These are phyloP conservation scores for Muscicapa adusta DNA, from an alignment of 2,113 vertebrate species.

Conservation along the genomic window DNA sequence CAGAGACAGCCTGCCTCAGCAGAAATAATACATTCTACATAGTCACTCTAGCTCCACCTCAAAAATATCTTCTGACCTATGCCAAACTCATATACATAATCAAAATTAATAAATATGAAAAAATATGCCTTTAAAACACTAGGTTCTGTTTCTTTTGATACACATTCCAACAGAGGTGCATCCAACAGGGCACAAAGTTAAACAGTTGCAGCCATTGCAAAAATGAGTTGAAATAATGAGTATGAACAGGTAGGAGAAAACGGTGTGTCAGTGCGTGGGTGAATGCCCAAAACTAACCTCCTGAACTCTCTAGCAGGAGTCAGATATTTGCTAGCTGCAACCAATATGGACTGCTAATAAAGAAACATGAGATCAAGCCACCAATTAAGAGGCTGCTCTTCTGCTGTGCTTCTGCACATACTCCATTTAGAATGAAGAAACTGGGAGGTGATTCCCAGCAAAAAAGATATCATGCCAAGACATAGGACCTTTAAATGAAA, in stretches of 20 bases:
- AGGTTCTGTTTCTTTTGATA: not conserved
- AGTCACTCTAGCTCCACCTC: not conserved
- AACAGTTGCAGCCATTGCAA: not conserved
- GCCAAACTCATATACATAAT: not conserved
- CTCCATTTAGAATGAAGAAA: not conserved
- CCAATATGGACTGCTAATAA: not conserved
- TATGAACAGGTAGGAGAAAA: not conserved
- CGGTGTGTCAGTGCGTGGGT: not conserved
- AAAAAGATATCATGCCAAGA: not conserved
- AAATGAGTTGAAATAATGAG: not conserved
- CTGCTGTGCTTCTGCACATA: not conserved
- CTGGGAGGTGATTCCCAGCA: not conserved
- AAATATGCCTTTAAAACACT: not conserved
- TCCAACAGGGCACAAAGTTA: not conserved
- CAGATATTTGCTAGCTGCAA: not conserved
- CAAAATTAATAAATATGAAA: not conserved
- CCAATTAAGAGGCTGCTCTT: not conserved
- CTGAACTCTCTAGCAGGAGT: not conserved
- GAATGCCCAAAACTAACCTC: not conserved
- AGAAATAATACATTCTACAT: not conserved
- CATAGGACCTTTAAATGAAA: not conserved
- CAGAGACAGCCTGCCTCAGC: not conserved
- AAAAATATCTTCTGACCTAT: not conserved
- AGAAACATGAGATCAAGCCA: not conserved
- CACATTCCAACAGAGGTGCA: accelerated